A percentile compares a stretch with the other conserved stretches of the same genome.
These are phyloP conservation scores for Eristalis arbustorum DNA, from an alignment of 2,888 invertebrate genomes.

Conservation along the genomic window DNA sequence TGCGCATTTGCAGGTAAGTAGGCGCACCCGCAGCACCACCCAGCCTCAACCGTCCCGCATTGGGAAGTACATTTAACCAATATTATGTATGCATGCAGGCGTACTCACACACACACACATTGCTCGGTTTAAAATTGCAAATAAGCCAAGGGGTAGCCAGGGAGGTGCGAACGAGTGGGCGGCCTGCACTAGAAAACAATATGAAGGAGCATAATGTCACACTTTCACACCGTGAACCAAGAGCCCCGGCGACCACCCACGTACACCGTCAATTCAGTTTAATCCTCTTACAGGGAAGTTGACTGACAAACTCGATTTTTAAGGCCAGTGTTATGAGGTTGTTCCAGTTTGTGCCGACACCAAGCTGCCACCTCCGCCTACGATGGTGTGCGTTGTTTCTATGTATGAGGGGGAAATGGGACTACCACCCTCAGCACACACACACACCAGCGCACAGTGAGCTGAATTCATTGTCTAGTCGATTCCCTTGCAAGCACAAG, in stretches of 20 bases:
- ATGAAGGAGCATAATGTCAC: conserved; percentile 33
- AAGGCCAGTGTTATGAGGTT: conserved; percentile 69
- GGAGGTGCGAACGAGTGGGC: no score
- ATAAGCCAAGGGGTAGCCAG: neutral
- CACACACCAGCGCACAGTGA: neutral
- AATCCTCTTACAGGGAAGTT: conserved; percentile 54
- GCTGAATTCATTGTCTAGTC: conserved; percentile 12
- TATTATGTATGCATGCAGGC: neutral
- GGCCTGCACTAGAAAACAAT: conserved; percentile 12
- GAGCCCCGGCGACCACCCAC: conserved; percentile 26
- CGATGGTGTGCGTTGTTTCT: neutral
- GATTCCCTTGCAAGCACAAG: conserved; percentile 6
- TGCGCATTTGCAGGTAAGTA: neutral
- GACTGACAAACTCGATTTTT: conserved; percentile 61
- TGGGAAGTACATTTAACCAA: neutral
- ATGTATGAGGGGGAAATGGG: conserved; percentile 34
- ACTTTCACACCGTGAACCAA: conserved; percentile 9
- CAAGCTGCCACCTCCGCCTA: conserved; percentile 11
- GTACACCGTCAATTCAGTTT: conserved; percentile 20
- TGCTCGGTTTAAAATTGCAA: conserved; percentile 35
- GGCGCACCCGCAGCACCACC: neutral
- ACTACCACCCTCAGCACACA: neutral
- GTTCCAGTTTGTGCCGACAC: conserved; percentile 38
- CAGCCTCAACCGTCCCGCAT: neutral
- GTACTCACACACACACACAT: neutral